phyloP scores from a whole-genome alignment of 2,797 vertebrate species.

The Fundulus diaphanus region DNA sequence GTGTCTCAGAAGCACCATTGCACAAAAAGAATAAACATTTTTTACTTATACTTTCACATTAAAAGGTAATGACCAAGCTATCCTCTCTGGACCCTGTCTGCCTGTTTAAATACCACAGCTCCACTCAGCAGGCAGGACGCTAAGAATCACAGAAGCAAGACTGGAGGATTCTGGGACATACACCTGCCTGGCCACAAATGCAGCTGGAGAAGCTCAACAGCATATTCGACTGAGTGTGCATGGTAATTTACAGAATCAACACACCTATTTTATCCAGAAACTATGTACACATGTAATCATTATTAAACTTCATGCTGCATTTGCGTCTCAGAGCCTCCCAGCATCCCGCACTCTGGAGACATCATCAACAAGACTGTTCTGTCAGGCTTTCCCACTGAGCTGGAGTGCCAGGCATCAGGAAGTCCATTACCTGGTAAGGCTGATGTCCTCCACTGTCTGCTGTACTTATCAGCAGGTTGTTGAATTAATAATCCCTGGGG shows the following conservation, averaged over 20 bases:
- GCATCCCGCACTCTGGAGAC: slow-evolving; percentile 83
- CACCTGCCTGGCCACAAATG: slow-evolving; percentile 94
- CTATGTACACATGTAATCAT: slow-evolving; percentile 17
- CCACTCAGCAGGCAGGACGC: slow-evolving; percentile 88
- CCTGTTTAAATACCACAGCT: slow-evolving; percentile 80
- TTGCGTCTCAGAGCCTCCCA: slow-evolving; percentile 87
- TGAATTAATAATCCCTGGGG: not conserved
- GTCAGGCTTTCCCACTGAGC: slow-evolving; percentile 85
- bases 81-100: not conserved
- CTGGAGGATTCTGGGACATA: slow-evolving; percentile 91
- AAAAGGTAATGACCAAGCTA: not conserved
- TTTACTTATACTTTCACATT: not conserved
- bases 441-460: slow-evolving; percentile 6
- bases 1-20: not conserved
- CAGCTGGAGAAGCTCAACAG: slow-evolving; percentile 93
- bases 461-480: not conserved
- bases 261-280: slow-evolving; percentile 18
- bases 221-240: slow-evolving; percentile 88
- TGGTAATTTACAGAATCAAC: slow-evolving; percentile 80
- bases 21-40: not conserved
- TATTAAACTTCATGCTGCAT: slow-evolving; percentile 28
- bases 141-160: slow-evolving; percentile 84
- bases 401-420: slow-evolving; percentile 90
- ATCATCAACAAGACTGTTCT: slow-evolving; percentile 91
- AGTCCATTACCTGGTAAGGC: slow-evolving; percentile 88